phyloP scores from a whole-genome alignment of 2,113 vertebrate species.

The Xenus cinereus region DNA sequence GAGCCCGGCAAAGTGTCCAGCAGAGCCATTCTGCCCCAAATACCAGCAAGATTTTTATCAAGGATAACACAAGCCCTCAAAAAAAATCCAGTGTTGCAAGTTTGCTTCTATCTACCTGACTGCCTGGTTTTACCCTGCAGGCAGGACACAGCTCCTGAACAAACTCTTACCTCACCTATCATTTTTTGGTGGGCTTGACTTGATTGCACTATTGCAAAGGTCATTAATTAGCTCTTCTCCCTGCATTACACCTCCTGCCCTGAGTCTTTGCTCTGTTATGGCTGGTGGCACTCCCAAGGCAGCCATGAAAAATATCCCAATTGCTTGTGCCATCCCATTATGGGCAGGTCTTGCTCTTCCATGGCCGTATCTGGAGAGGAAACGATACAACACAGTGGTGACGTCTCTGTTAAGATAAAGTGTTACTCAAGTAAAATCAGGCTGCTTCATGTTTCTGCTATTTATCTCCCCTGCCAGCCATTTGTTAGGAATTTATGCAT shows the following conservation, averaged over 20 bases:
- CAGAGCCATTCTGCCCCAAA: slow-evolving; percentile 19
- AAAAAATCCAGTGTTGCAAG: slow-evolving; percentile 48
- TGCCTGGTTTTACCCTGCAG: not conserved
- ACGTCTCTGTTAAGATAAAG: slow-evolving; percentile 5
- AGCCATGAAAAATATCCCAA: not conserved
- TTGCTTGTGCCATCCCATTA: not conserved
- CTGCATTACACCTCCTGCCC: not conserved
- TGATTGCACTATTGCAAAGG: not conserved
- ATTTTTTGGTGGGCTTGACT: slow-evolving; percentile 8
- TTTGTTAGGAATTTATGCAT: slow-evolving; percentile 52
- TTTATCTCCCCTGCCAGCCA: not conserved
- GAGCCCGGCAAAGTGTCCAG: not conserved
- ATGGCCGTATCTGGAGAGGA: not conserved
- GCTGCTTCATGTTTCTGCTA: slow-evolving; percentile 17
- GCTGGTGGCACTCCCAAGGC: not conserved
- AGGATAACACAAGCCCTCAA: not conserved
- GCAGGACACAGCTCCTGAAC: not conserved
- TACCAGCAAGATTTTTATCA: slow-evolving; percentile 38
- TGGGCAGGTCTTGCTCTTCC: not conserved
- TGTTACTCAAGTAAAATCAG: not conserved
- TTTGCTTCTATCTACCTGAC: slow-evolving; percentile 5
- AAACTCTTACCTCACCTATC: not conserved
- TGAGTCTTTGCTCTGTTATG: not conserved
- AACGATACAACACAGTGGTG: not conserved
- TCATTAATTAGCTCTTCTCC: not conserved